phyloP scores from a whole-genome alignment of 2,888 invertebrate species.

The Acrobasis consociella region DNA sequence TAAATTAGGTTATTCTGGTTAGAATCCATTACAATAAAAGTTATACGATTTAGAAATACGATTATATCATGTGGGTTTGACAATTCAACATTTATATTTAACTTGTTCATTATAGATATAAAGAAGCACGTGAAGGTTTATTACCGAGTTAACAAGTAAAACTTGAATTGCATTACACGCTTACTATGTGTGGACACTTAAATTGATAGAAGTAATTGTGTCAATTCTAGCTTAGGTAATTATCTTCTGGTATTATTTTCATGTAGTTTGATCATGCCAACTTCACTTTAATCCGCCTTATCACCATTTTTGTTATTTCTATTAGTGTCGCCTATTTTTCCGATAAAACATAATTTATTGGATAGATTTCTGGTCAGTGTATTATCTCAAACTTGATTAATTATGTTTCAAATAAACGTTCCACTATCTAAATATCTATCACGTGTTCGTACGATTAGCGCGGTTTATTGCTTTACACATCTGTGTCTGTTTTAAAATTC shows the following conservation, averaged over 20 bases:
- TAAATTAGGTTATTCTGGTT: constrained; percentile 5
- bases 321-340: constrained; percentile 9
- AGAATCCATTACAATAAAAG: constrained; percentile 11
- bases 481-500: constrained; percentile 66
- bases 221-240: background rate
- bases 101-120: too few species aligned
- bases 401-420: constrained; percentile 10
- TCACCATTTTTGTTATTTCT: constrained; percentile 8
- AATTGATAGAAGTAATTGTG: background rate
- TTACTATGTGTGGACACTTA: background rate
- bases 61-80: background rate
- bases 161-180: too few species aligned
- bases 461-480: constrained; percentile 63
- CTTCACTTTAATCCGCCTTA: constrained; percentile 2
- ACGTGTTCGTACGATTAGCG: constrained; percentile 38
- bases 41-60: background rate
- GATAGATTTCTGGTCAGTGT: background rate
- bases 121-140: too few species aligned
- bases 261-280: constrained; percentile 10
- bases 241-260: background rate
- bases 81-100: too few species aligned
- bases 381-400: constrained; percentile 17
- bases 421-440: constrained; percentile 23
- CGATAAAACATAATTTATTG: constrained; percentile 16
- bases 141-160: too few species aligned